Percentiles rank a stretch among this genome's conserved stretches.
These are phyloP conservation scores for Nothobranchius kuhntae DNA, from an alignment of 2,113 vertebrate species.

Conservation along the genomic window DNA sequence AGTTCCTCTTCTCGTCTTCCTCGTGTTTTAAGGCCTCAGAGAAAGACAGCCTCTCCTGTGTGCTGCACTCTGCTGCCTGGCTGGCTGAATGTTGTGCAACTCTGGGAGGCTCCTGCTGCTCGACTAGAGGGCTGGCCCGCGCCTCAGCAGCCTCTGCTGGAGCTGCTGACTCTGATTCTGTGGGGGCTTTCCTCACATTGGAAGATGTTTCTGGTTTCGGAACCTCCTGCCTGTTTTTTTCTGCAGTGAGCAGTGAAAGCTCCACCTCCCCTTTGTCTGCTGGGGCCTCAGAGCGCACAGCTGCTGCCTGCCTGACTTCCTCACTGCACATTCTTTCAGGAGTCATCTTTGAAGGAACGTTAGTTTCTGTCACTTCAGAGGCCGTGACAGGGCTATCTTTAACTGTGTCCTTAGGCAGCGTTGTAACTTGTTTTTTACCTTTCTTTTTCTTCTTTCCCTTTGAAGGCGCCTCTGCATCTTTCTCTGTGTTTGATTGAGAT, in stretches of 20 bases:
- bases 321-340: constrained; percentile 68
- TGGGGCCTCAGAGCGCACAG: constrained; percentile 77
- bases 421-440: constrained; percentile 47
- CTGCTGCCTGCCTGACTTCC: constrained; percentile 72
- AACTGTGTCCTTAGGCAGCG: constrained; percentile 24
- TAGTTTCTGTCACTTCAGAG: constrained; percentile 35
- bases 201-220: constrained; percentile 78
- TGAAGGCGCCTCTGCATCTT: constrained; percentile 45
- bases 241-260: constrained; percentile 62
- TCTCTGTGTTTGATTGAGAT: constrained; percentile 21
- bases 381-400: constrained; percentile 32
- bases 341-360: constrained; percentile 60
- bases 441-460: constrained; percentile 69
- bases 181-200: constrained; percentile 74
- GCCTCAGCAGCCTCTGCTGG: constrained; percentile 64
- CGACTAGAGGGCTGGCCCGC: constrained; percentile 69
- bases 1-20: constrained; percentile 54
- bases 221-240: constrained; percentile 81
- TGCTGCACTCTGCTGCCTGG: constrained; percentile 72
- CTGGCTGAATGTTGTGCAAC: constrained; percentile 74
- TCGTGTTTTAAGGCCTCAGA: constrained; percentile 52
- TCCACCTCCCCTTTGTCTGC: constrained; percentile 82
- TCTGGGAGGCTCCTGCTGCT: constrained; percentile 77
- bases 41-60: constrained; percentile 58
- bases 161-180: constrained; percentile 73